These are phyloP conservation scores for Acanthiza pusilla DNA, from an alignment of 2,797 vertebrate genomes.

Conservation along the genomic window DNA sequence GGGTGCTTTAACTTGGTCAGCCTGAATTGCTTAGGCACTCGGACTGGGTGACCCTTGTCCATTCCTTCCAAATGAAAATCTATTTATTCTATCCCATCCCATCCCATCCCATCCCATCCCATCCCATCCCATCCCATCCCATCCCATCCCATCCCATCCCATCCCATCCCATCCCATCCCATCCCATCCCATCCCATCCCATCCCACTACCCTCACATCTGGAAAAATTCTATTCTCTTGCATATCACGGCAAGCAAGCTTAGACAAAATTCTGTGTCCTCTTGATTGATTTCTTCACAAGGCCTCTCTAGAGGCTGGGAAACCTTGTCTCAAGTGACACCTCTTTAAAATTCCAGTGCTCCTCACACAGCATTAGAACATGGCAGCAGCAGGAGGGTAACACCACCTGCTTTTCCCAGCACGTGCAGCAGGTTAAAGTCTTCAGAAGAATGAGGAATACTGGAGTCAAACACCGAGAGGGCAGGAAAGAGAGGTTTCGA, in stretches of 20 bases:
- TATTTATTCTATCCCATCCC: background rate
- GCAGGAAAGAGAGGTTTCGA: background rate
- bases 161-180: no score
- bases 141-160: no score
- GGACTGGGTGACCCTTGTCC: rapidly evolving
- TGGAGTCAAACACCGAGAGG: background rate
- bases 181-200: no score
- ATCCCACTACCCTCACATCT: background rate
- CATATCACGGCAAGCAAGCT: background rate
- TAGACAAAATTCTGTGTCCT: background rate
- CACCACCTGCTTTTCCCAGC: background rate
- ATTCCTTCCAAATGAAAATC: background rate
- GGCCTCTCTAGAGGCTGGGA: background rate
- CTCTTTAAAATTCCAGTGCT: background rate
- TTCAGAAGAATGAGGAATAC: background rate
- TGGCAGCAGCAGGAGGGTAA: background rate
- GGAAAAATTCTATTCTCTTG: background rate
- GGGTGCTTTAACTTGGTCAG: background rate
- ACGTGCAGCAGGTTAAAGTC: background rate
- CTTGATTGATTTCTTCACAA: background rate
- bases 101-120: no score
- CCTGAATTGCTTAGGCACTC: background rate
- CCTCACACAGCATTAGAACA: background rate
- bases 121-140: no score
- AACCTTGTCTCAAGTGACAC: background rate